A percentile compares a stretch with the other conserved stretches of the same genome.
phyloP scores from a whole-genome alignment of 2,113 vertebrate species.

The Microcebus lehilahytsara region DNA sequence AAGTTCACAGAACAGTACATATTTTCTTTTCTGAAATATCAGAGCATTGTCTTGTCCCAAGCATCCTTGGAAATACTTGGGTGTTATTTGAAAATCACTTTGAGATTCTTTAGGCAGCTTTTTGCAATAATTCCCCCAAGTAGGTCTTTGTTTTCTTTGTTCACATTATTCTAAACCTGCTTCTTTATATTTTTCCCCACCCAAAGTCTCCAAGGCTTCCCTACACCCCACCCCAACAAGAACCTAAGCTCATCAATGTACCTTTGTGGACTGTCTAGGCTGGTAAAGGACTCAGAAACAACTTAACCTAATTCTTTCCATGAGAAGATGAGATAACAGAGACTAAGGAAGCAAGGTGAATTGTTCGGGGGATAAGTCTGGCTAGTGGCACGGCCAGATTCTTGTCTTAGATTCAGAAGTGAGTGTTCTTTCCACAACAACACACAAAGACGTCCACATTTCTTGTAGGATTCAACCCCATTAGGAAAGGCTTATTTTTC shows the following conservation, averaged over 20 bases:
- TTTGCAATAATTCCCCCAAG: conserved; percentile 30
- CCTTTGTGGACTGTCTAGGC: neutral
- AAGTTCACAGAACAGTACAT: conserved; percentile 41
- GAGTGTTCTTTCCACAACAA: neutral
- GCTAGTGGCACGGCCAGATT: neutral
- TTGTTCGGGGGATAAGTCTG: neutral
- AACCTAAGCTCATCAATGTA: neutral
- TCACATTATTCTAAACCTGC: neutral
- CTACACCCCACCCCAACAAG: neutral
- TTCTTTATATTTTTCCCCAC: neutral
- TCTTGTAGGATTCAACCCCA: neutral
- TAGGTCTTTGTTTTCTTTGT: conserved; percentile 41
- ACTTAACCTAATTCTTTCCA: neutral
- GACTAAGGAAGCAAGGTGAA: neutral
- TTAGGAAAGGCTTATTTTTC: neutral
- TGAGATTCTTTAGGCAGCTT: conserved; percentile 36
- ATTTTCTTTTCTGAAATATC: conserved; percentile 58
- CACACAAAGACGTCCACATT: neutral
- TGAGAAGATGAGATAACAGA: neutral
- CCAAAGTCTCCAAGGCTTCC: neutral
- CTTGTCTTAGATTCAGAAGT: neutral
- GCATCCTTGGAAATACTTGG: conserved; percentile 50
- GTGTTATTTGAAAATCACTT: conserved; percentile 60
- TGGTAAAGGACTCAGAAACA: neutral
- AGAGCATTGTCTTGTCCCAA: conserved; percentile 43